Conservation (phyloP, 2,888 invertebrate species). For the Drosophila leonis region DNA sequence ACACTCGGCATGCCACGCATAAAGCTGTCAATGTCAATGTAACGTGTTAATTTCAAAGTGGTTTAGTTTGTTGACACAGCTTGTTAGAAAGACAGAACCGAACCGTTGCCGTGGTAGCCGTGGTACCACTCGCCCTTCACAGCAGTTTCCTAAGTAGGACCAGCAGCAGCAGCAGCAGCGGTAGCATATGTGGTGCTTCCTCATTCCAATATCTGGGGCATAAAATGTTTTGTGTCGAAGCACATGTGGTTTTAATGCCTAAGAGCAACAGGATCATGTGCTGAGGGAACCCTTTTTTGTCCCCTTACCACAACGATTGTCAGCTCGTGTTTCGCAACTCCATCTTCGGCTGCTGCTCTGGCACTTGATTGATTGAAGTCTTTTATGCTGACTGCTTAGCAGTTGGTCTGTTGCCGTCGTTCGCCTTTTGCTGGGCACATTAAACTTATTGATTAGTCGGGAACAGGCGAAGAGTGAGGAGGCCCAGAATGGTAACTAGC, state of each 20-base stretch:
- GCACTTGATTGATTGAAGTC: conserved; percentile 75
- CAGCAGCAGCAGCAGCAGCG: conserved; percentile 9
- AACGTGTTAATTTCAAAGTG: conserved; percentile 82
- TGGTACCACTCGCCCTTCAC: conserved; percentile 10
- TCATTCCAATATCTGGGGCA: conserved; percentile 42
- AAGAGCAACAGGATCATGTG: conserved; percentile 25
- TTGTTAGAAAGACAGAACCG: conserved; percentile 60
- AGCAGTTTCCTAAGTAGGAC: conserved; percentile 21
- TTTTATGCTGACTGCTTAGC: conserved; percentile 48
- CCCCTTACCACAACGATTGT: conserved; percentile 34
- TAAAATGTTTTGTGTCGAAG: conserved; percentile 62
- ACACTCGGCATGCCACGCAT: conserved; percentile 80
- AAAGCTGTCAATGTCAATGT: conserved; percentile 83
- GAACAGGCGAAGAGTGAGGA: background rate
- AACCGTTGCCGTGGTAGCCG: conserved; percentile 17
- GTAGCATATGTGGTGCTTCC: conserved; percentile 12
- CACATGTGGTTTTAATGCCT: conserved; percentile 74
- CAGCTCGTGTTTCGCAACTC: conserved; percentile 22
- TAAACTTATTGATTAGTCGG: conserved; percentile 57
- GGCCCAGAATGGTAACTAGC: conserved; percentile 5
- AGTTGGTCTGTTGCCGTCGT: conserved; percentile 31
- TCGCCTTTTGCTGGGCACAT: conserved; percentile 49
- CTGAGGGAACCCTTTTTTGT: conserved; percentile 40
- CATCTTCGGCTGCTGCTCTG: conserved; percentile 34
- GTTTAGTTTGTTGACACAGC: conserved; percentile 80